Conservation (phyloP, 2,797 vertebrate genomes). For the Halcyon leucocephala region DNA sequence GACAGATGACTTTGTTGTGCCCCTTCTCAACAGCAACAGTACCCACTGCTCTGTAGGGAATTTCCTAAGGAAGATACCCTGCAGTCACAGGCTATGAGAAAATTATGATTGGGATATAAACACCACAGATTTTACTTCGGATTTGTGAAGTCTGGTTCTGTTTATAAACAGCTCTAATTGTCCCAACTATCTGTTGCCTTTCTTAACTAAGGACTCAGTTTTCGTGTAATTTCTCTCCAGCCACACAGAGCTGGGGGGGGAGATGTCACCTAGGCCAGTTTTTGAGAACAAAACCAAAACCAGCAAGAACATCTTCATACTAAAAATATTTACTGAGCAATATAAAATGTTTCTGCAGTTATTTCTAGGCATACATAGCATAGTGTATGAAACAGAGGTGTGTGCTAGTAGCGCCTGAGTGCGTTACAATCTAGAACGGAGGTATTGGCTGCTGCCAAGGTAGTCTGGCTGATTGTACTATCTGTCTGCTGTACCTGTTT, state of each 20-base stretch:
- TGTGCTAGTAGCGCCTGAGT: not conserved
- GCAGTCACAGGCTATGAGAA: slow-evolving; percentile 22
- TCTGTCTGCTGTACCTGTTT: not conserved
- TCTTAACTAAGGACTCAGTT: not conserved
- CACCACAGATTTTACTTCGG: not conserved
- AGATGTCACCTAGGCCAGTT: not conserved
- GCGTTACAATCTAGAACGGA: not conserved
- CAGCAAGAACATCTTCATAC: not conserved
- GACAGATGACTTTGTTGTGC: slow-evolving; percentile 3
- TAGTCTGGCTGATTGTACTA: not conserved
- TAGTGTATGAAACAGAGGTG: not conserved
- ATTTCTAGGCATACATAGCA: not conserved
- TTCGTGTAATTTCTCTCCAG: slow-evolving; percentile 45
- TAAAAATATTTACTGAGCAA: slow-evolving; percentile 24
- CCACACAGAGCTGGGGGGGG: not conserved
- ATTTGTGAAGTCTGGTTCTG: slow-evolving; percentile 6
- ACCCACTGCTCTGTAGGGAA: not conserved
- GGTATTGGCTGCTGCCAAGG: not conserved
- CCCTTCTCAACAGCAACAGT: not conserved
- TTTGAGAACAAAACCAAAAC: slow-evolving; percentile 33
- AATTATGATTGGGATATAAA: slow-evolving; percentile 4
- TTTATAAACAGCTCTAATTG: slow-evolving; percentile 17
- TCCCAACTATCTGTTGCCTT: not conserved
- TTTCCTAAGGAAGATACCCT: slow-evolving; percentile 14
- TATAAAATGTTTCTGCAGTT: not conserved